phyloP scores from a whole-genome alignment of 2,113 vertebrate genomes.

The Heloderma charlesbogerti region DNA sequence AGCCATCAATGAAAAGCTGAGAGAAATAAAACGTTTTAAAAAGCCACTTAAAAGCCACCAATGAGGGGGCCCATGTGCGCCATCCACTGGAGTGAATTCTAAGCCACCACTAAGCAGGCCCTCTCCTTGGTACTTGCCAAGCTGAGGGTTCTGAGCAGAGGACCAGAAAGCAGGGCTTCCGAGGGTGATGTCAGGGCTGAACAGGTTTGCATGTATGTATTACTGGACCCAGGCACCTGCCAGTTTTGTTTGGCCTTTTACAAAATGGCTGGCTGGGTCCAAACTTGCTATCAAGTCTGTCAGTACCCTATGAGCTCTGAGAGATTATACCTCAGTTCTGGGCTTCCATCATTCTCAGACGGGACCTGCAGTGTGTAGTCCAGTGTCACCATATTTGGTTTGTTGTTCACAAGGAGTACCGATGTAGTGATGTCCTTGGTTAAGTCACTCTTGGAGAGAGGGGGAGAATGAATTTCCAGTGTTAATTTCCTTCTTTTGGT shows the following conservation, averaged over 20 bases:
- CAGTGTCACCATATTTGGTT: slow-evolving; percentile 95
- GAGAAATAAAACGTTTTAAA: no score
- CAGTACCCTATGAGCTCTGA: background rate
- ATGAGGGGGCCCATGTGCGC: no score
- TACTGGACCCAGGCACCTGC: background rate
- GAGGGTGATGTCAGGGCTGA: background rate
- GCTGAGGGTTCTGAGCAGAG: background rate
- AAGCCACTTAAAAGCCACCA: no score
- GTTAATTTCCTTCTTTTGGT: background rate
- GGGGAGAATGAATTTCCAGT: background rate
- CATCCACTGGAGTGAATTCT: background rate
- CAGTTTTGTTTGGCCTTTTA: background rate
- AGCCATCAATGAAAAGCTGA: background rate
- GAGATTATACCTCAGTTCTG: slow-evolving; percentile 86
- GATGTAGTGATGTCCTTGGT: slow-evolving; percentile 95
- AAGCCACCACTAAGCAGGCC: background rate
- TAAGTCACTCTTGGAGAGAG: slow-evolving; percentile 86
- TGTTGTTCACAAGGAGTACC: slow-evolving; percentile 93
- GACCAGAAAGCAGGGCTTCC: no score
- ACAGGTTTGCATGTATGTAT: background rate
- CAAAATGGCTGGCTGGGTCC: background rate
- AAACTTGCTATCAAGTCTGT: no score
- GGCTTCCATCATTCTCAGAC: slow-evolving; percentile 63
- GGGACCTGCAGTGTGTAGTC: slow-evolving; percentile 95
- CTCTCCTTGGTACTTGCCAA: background rate